These are phyloP conservation scores for Meles meles DNA, from an alignment of 2,113 vertebrate species.

Conservation along the genomic window DNA sequence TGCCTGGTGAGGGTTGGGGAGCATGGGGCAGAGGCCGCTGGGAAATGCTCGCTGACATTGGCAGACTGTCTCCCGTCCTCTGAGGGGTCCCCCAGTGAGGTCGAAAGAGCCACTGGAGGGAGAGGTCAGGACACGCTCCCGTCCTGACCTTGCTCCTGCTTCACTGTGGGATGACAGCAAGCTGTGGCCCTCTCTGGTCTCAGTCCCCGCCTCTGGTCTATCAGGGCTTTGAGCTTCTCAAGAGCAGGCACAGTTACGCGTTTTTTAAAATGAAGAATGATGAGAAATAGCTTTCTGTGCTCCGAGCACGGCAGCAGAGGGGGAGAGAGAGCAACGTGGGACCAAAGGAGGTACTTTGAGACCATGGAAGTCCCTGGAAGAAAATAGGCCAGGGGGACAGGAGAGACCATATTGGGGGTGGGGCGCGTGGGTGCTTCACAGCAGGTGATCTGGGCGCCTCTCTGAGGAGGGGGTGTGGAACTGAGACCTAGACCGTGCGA, in stretches of 20 bases:
- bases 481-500: neutral
- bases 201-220: neutral
- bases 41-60: neutral
- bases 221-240: neutral
- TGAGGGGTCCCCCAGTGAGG: neutral
- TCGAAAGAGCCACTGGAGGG: rapidly evolving
- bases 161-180: neutral
- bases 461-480: neutral
- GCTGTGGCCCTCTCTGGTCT: neutral
- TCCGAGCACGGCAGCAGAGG: neutral
- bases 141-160: neutral
- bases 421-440: rapidly evolving
- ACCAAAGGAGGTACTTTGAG: neutral
- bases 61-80: rapidly evolving
- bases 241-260: neutral
- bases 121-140: neutral
- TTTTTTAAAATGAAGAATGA: neutral
- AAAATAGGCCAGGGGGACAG: neutral
- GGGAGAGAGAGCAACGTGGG: neutral
- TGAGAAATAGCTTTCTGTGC: neutral
- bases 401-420: neutral
- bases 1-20: neutral
- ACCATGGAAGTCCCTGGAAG: neutral
- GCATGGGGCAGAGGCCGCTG: neutral
- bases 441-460: neutral